Base-by-base conservation (phyloP, 2,113 vertebrate genomes). In the Cryptomyrus ogoouensis region DNA sequence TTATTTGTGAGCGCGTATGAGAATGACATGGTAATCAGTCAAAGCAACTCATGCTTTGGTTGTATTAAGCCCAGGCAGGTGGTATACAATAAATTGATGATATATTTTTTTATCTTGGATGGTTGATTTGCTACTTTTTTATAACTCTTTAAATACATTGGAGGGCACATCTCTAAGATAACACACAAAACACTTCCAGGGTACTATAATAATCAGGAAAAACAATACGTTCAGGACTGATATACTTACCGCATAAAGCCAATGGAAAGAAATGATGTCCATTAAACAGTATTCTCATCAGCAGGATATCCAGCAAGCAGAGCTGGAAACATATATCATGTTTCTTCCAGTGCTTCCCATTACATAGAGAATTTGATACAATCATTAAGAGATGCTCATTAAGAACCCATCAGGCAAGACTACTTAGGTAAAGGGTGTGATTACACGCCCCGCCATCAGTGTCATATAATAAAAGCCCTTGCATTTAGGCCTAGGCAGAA, bases 21-120 rank as follows among this genome's bases (percentile, higher is more conserved):
- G 83, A 84, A 84, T 47, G 44, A 84, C 83, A 84, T 46, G 83
- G 83, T 84, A 47, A 84, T 84, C 83, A 84, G 83, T 84, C 83
- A 84, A 47, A 44, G 8, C 44, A 46, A 47, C 39, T 47, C 39
- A 13, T 84, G 35, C 39, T 84, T 24, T 84, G 83, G 39, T 84
- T 47, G 83, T 47, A 46, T 84, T 84, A 44, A 47, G 83, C 42
- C 42, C 42, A 24, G 83, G 39, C 83, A 84, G 74, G 74, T 42
- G 74, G 15, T 80, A 80, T 42, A 46, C 44, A 47, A n/a, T 46
- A 47, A 44, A 84, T 84, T 84, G 83, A 83, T 83, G 80, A 84
- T 46, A 47, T 24, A n/a, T 13, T 24, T 84, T 83, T 83, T 84
- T n/a, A 84, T 84, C 83, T 47, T 46, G 83, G 74, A 80, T 80